A percentile compares a stretch with the other conserved stretches of the same genome.
phyloP scores from a whole-genome alignment of 2,113 vertebrate species.

The Apaloderma vittatum region DNA sequence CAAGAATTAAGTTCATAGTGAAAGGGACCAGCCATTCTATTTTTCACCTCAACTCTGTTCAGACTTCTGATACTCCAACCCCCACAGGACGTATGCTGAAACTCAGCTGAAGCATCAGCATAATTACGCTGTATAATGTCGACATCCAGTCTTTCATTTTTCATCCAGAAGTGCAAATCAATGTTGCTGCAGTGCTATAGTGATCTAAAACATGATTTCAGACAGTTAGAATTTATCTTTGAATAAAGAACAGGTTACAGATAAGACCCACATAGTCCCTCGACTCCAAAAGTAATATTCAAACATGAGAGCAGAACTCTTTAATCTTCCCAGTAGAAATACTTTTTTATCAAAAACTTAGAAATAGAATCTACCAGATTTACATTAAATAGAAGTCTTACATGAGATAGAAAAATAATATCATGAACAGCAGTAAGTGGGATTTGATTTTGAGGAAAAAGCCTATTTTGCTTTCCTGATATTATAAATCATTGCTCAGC shows the following conservation, averaged over 20 bases:
- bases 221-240: not conserved
- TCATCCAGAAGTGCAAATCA: conserved; percentile 13
- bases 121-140: conserved; percentile 5
- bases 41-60: not conserved
- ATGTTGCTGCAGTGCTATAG: not conserved
- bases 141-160: conserved; percentile 16
- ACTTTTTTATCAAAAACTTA: not conserved
- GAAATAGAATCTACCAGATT: not conserved
- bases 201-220: conserved; percentile 24
- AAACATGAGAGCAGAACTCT: not conserved
- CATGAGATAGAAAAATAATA: not conserved
- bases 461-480: not conserved
- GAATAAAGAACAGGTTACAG: not conserved
- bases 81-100: not conserved
- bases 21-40: not conserved
- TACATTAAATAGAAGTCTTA: not conserved
- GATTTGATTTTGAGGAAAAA: not conserved
- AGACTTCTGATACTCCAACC: not conserved
- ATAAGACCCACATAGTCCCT: not conserved
- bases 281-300: not conserved
- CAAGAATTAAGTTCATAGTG: not conserved
- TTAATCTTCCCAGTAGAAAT: conserved; percentile 15
- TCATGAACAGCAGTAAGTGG: not conserved
- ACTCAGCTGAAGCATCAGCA: not conserved
- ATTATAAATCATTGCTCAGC: not conserved